Base-by-base conservation (phyloP, 2,113 vertebrate genomes). In the Boulengeromyrus knoepffleri region DNA sequence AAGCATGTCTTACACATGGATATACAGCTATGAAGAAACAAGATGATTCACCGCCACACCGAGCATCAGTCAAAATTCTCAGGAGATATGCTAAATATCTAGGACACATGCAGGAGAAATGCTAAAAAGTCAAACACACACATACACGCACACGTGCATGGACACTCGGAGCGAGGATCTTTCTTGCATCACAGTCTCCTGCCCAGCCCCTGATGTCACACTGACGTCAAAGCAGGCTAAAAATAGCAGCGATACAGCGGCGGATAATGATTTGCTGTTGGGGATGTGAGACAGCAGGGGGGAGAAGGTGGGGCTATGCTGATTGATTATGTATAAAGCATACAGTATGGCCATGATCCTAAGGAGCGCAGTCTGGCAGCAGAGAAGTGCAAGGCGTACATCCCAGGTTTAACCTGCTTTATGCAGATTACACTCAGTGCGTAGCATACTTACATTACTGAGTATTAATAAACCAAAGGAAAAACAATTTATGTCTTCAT, bases 191-290 rank as follows among this genome's bases (percentile, higher is more conserved):
- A 88, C 90, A 62, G 52, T 88, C 90, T 90, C 80, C 74, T 50
- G 36, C 88, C 85, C 80, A 24, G 88, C 53, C 80, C 74, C 90
- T 66, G 45, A 89, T 83, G 56, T 90, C 90, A 90, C 56, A 74
- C 88, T 85, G 88, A 86, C 88, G 88, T 89, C 90, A 90, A 66
- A 58, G 39, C 31, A 36, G 87, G 74, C 77, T 91, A 91, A 91
- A 91, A 91, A 91, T 91, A 91, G 88, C 90, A 12, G 74, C 80
- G 47, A 52, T 90, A 42, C 50, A 90, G 88, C 27, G 50, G 83
- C 77, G 49, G 77, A 56, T 91, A 89, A 91, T 45, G 90, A 91
- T 89, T 80, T 12, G 80, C 46, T 52, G 52, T 90, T 88, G 84
- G 31, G 58, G 17, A 85, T 49, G 86, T 42, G 47, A 66, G 83